Percentiles rank a stretch among this genome's conserved stretches.
Conservation (phyloP, 1,140 invertebrate species). For the Druon quercuslanigerum region DNA sequence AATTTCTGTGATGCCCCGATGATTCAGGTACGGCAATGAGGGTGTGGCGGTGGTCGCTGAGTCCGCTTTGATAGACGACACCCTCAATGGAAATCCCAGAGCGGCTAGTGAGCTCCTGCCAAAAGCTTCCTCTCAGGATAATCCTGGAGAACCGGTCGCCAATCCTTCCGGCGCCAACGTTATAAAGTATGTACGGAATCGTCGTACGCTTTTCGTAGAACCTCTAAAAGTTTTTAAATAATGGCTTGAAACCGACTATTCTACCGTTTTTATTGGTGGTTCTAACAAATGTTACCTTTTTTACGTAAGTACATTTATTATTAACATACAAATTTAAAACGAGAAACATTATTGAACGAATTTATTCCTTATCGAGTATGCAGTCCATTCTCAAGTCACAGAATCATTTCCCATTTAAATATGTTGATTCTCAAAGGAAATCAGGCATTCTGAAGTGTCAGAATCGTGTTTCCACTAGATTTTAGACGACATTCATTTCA, state of each 20-base stretch:
- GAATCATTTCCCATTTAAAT: too few species aligned
- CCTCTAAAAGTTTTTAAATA: not conserved
- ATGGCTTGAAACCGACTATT: too few species aligned
- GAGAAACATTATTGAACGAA: too few species aligned
- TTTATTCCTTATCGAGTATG: too few species aligned
- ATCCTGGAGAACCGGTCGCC: slow-evolving; percentile 42
- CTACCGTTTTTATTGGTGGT: not conserved
- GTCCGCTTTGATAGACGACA: slow-evolving; percentile 70
- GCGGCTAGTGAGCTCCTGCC: slow-evolving; percentile 40
- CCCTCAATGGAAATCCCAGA: slow-evolving; percentile 69
- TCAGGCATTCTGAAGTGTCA: too few species aligned
- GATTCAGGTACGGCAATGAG: slow-evolving; percentile 66
- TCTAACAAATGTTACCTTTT: too few species aligned
- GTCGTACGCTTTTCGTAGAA: slow-evolving; percentile 25
- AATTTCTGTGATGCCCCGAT: slow-evolving; percentile 17
- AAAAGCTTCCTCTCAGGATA: slow-evolving; percentile 18
- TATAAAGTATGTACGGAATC: slow-evolving; percentile 66
- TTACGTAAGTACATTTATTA: too few species aligned
- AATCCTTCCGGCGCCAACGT: slow-evolving; percentile 47
- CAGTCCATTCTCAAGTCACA: too few species aligned
- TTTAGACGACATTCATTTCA: too few species aligned
- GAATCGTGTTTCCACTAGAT: too few species aligned
- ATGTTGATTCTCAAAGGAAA: too few species aligned
- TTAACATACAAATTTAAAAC: too few species aligned
- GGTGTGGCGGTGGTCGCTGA: slow-evolving; percentile 62